Percentiles rank a stretch among this genome's conserved stretches.
phyloP scores from a whole-genome alignment of 2,797 vertebrate species.

The Alosa sapidissima region DNA sequence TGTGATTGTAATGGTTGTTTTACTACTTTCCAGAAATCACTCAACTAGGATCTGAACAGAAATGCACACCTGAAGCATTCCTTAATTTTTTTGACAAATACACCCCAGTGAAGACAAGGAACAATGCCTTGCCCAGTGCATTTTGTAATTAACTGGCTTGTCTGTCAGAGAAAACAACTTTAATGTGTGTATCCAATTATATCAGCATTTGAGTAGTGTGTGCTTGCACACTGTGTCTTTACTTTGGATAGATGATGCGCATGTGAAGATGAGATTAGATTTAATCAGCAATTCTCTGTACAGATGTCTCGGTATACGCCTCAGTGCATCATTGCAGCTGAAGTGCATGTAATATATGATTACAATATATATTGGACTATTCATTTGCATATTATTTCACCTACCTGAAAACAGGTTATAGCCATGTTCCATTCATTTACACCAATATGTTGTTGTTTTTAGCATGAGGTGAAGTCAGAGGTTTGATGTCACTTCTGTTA shows the following conservation, averaged over 20 bases:
- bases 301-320: not conserved
- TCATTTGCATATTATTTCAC: not conserved
- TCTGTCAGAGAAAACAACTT: conserved; percentile 8
- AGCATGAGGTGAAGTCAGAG: not conserved
- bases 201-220: not conserved
- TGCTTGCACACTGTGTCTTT: not conserved
- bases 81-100: not conserved
- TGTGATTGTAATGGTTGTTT: not conserved
- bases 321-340: not conserved
- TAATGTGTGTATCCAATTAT: conserved; percentile 20
- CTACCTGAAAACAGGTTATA: not conserved
- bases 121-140: not conserved
- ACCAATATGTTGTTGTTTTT: not conserved
- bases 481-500: not conserved
- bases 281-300: not conserved
- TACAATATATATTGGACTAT: not conserved
- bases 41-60: not conserved
- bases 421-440: not conserved
- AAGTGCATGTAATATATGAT: not conserved
- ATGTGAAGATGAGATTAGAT: not conserved
- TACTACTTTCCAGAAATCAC: not conserved
- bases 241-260: not conserved
- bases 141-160: conserved; percentile 2
- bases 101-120: not conserved
- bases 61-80: conserved; percentile 2